Conservation (phyloP, 2,888 invertebrate genomes). For the Cephus pulcher region DNA sequence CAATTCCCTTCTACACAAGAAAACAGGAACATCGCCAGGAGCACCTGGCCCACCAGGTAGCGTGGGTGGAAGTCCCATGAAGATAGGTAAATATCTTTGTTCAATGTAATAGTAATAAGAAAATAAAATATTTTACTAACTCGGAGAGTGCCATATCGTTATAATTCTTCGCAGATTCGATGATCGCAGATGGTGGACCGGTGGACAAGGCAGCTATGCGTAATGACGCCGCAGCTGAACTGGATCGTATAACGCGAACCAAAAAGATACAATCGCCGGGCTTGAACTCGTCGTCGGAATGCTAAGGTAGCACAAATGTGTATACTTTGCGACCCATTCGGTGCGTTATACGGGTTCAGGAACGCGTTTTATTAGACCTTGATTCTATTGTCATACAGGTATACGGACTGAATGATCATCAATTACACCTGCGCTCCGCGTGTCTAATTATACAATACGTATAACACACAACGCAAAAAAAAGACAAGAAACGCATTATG, state of each 20-base stretch:
- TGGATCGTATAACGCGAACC: constrained; percentile 86
- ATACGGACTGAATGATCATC: neutral
- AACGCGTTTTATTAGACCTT: neutral
- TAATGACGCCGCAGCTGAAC: constrained; percentile 92
- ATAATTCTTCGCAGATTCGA: neutral
- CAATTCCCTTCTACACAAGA: constrained; percentile 96
- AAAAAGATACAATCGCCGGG: constrained; percentile 69
- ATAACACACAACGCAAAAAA: neutral
- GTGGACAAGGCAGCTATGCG: constrained; percentile 82
- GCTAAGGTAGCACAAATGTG: constrained; percentile 35
- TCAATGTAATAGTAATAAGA: neutral
- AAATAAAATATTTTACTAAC: neutral
- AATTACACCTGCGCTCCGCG: neutral
- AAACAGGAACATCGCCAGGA: constrained; percentile 79
- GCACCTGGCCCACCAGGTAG: constrained; percentile 69
- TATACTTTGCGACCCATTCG: constrained; percentile 12
- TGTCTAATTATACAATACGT: neutral
- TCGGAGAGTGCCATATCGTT: neutral
- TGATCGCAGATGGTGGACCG: constrained; percentile 56
- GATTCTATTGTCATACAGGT: neutral
- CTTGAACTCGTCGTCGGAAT: constrained; percentile 56
- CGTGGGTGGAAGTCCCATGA: constrained; percentile 57
- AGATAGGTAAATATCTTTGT: constrained; percentile 45
- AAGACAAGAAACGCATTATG: neutral
- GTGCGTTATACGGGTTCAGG: neutral